Base-by-base conservation (phyloP, 2,888 invertebrate genomes). In the Malachius bipustulatus region DNA sequence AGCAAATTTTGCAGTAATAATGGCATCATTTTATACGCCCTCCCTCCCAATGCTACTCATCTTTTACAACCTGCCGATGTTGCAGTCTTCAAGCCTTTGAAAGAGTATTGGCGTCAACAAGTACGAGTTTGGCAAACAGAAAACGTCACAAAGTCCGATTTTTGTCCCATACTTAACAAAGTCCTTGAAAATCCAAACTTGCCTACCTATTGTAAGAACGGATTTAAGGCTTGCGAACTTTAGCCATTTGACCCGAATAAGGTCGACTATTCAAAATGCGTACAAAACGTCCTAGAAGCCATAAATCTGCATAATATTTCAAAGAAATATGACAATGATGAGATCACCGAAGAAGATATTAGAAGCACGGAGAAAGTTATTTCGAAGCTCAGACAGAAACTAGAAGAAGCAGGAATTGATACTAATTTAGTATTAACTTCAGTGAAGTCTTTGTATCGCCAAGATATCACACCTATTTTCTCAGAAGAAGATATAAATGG, bases 1-100 rank as follows among this genome's bases (percentile, higher is more conserved):
- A 32, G 35, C 27, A 32, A 47, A n/a, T 47, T 44, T 19, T 48
- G 46, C 35, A 13, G 15, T 4, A 39, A 38, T n/a, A 39, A 45
- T 10, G 15, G 35, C 10, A 48, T 48, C 14, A 38, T 44, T 19
- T 14, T 45, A 4, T 39, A 36, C 15, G 34, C 32, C 14, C 33
- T 49, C 16, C 34, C 34, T 16, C 39, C 40, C n/a, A 43, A 46
- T 32, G 34, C 35, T 6, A 19, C 24, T 8, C 24, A 19, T 19
- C n/a, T 19, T 8, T 8, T 19, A 6, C 24, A 19, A n/a, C 24
- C 24, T 8, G 24, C 24, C 6, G 24, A n/a, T 19, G 24, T 19
- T n/a, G 6, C 24, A 19, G 24, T 19, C 6, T 19, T 19, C 24
- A 19, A 19, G 24, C 24, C 24, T 19, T 8, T 19, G 24, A 19